Evolutionary conservation across 2,888 invertebrate species (phyloP).

Genomic region (Amphimallon solstitiale): DNA sequence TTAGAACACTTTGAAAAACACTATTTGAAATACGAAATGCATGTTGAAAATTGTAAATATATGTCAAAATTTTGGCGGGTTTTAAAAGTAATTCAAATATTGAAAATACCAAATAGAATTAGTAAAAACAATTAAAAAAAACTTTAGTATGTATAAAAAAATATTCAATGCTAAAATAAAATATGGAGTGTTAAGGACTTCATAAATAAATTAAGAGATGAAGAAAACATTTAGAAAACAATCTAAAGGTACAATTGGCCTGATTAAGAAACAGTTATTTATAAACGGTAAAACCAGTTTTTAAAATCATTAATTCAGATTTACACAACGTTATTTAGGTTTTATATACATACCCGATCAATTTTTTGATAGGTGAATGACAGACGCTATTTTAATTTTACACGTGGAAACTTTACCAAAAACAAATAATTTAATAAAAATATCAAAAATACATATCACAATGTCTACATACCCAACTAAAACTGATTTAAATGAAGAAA

Average conservation of each 20-base stretch:
- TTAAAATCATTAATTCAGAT: background rate
- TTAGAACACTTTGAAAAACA: too few species aligned
- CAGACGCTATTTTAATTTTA: constrained; percentile 42
- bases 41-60: too few species aligned
- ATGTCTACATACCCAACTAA: background rate
- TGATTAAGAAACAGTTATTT: background rate
- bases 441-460: background rate
- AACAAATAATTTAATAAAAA: constrained; percentile 4
- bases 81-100: background rate
- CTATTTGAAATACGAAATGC: too few species aligned
- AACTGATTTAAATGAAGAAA: constrained; percentile 3
- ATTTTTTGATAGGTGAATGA: constrained; percentile 43
- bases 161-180: too few species aligned
- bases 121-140: background rate
- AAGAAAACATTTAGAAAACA: constrained; percentile 7
- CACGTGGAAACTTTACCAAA: constrained; percentile 43
- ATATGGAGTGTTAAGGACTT: too few species aligned
- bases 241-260: background rate
- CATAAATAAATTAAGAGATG: background rate
- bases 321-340: constrained; percentile 1
- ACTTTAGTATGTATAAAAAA: too few species aligned
- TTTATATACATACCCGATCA: constrained; percentile 18
- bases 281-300: constrained; percentile 6
- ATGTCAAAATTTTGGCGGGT: constrained; percentile 17
- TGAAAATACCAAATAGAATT: background rate